Conservation (phyloP, 2,113 vertebrate species). For the Numida meleagris region DNA sequence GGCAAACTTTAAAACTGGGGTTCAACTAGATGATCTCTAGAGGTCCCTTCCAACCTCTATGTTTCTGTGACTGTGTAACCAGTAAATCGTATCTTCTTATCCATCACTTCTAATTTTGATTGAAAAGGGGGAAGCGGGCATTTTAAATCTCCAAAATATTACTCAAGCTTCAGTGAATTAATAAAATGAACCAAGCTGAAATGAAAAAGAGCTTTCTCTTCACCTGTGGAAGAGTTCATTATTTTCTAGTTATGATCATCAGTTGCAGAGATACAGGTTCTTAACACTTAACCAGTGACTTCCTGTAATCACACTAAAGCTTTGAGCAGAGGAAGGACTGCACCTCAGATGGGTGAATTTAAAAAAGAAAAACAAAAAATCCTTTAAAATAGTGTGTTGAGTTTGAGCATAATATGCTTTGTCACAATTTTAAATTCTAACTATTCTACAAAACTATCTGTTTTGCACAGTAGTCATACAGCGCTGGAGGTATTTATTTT, state of each 20-base stretch:
- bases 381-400: not conserved
- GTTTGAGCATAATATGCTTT: not conserved
- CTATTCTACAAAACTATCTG: not conserved
- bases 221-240: not conserved
- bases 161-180: not conserved
- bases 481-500: not conserved
- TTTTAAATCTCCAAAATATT: not conserved
- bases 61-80: not conserved
- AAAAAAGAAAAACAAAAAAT: not conserved
- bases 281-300: not conserved
- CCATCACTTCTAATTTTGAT: not conserved
- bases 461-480: not conserved
- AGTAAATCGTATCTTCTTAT: not conserved
- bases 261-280: not conserved
- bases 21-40: too few relatives aligned
- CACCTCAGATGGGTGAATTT: not conserved
- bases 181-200: not conserved
- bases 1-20: not conserved
- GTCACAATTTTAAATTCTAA: not conserved
- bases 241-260: not conserved
- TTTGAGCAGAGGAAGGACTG: not conserved
- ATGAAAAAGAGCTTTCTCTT: accelerated
- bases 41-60: too few relatives aligned
- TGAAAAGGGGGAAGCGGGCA: not conserved
- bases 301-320: not conserved